Base-by-base conservation (phyloP, 2,888 invertebrate species). In the Himalopsyche tibetana region DNA sequence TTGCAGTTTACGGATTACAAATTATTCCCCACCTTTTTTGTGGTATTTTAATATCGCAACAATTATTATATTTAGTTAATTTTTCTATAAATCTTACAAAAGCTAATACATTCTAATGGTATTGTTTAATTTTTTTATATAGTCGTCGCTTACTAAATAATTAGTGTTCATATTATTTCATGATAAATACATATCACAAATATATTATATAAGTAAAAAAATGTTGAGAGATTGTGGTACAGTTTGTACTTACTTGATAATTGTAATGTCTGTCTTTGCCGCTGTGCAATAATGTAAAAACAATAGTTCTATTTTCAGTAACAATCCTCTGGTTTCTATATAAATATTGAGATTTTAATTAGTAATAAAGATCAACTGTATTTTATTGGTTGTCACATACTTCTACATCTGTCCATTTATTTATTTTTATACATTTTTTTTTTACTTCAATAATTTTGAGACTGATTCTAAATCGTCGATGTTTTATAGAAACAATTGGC, bases 161-260 rank as follows among this genome's bases (percentile, higher is more conserved):
- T 74, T 74, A 74, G 74, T 74, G 74, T 74, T 74, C 28, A 74
- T 74, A 74, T 74, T 74, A 45, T 79, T 84, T 74, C 80, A 80
- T 84, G 42, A 84, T 42, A 84, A 82, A 82, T 82, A 82, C 82
- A 82, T 82, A 82, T 82, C 82, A 82, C 82, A 82, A 74, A 74
- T 74, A 74, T 74, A 74, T 74, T 74, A 55, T 55, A 81, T 81
- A 81, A 81, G 81, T 81, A 81, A 81, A 51, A 28, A 81, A n/a
- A 81, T 40, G 5, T 51, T 38, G 55, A 81, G 28, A 51, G 55
- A 45, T 81, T 81, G 55, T 81, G 45, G 81, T 81, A 81, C 45
- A 28, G 28, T 51, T 45, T 51, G 81, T 51, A 74, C 74, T 74
- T 74, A 74, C 74, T 74, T 74, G 38, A 36, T 74, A 38, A 74